Base-by-base conservation (phyloP, 1,140 invertebrate species). In the Helicoverpa zea region DNA sequence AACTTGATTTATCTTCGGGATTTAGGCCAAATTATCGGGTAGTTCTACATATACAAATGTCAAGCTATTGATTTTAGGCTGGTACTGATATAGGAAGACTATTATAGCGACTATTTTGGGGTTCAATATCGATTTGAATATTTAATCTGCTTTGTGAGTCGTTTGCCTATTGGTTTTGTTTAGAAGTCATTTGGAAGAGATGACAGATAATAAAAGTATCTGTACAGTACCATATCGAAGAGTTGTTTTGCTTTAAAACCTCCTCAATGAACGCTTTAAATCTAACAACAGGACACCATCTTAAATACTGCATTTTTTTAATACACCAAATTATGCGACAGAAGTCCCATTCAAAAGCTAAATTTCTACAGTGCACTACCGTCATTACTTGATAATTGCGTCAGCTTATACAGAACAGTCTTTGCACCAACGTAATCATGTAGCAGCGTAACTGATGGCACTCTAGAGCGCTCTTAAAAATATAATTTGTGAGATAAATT, bases 11-110 rank as follows among this genome's bases (percentile, higher is more conserved):
- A 66, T 43, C 63, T 49, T 12, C 16, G 43, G 49, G 64, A 68
- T 68, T 43, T 68, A 68, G 64, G 64, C 16, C 64, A 49, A 49
- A 68, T 47, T 66, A 47, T 23, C 14, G 10, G 43, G 49, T 23
- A 16, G n/a, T 68, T 43, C 43, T 23, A 49, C 64, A 49, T 18
- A 43, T 66, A 49, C 64, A 68, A 68, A 49, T 68, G 64, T 68
- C 64, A 68, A 43, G n/a, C 64, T 68, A 68, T 68, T 43, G 64
- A 68, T 49, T 68, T 49, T 23, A 23, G 16, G 51, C 64, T 68
- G 43, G 47, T 68, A 49, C 64, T 1, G 35, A 43, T 43, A 47
- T 68, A 68, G 10, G n/a, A 47, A 66, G n/a, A 7, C 30, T 66
- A 11, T 47, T 10, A 16, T 49, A 68, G n/a, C 18, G 43, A 68